Evolutionary conservation across 2,888 invertebrate species (phyloP).

Genomic region (Strigamia crassipes): DNA sequence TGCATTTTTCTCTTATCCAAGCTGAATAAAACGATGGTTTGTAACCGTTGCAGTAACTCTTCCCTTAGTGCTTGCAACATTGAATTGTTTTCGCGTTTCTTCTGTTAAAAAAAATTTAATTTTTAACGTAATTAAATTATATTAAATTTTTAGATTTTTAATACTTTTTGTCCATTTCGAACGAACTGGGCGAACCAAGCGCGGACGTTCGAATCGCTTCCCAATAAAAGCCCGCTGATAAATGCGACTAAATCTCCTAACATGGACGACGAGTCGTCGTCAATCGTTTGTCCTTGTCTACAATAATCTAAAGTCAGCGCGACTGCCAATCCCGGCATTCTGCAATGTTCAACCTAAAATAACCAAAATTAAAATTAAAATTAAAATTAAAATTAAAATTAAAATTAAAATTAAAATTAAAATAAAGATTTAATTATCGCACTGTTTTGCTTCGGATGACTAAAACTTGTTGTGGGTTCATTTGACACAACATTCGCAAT

Average conservation of each 20-base stretch:
- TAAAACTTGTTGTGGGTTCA: conserved; percentile 86
- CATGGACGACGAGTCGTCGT: conserved; percentile 53
- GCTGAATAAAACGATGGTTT: conserved; percentile 55
- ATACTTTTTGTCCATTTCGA: conserved; percentile 77
- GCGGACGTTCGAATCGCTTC: conserved; percentile 85
- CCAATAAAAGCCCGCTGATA: conserved; percentile 84
- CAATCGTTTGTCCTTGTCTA: conserved; percentile 62
- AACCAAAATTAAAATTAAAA: conserved; percentile 60
- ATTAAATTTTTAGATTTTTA: background rate
- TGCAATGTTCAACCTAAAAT: conserved; percentile 73
- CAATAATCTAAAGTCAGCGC: conserved; percentile 71
- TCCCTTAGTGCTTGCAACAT: conserved; percentile 74
- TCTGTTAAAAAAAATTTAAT: conserved; percentile 55
- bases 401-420: conserved; percentile 43
- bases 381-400: background rate
- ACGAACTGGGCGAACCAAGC: conserved; percentile 93
- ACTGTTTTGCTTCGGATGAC: conserved; percentile 83
- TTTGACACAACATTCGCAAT: conserved; percentile 79
- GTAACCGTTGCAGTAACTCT: conserved; percentile 67
- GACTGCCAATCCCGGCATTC: conserved; percentile 87
- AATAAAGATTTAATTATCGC: conserved; percentile 54
- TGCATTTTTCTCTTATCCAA: conserved; percentile 59
- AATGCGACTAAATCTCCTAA: conserved; percentile 72
- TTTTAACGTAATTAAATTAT: background rate
- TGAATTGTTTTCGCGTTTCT: conserved; percentile 70